Evolutionary conservation across 2,113 vertebrate genomes (phyloP).

Genomic region (Poeciliopsis turrubarensis): DNA sequence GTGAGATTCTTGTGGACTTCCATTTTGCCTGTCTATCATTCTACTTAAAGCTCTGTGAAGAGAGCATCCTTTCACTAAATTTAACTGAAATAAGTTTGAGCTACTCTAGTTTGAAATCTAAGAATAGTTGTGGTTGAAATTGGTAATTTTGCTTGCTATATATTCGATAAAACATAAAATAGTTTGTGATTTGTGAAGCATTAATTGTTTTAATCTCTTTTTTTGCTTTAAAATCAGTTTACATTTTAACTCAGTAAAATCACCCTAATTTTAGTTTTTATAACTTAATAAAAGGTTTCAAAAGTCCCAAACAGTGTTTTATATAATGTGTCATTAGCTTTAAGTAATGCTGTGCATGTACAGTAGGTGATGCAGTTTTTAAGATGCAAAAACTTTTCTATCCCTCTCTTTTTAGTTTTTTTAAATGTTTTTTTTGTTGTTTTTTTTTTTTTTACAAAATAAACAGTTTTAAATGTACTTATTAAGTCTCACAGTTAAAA

Average conservation of each 20-base stretch:
- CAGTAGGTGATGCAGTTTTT: background rate
- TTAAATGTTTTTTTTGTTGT: no score
- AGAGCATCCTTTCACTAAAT: no score
- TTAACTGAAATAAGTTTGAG: no score
- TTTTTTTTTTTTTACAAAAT: background rate
- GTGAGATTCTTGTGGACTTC: constrained; percentile 53
- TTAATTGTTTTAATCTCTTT: background rate
- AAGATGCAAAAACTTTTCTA: background rate
- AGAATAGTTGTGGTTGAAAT: background rate
- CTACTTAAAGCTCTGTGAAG: background rate
- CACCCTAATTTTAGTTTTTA: no score
- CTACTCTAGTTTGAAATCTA: background rate
- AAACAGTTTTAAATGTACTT: background rate
- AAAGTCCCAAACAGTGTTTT: background rate
- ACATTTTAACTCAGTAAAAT: no score
- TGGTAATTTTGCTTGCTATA: background rate
- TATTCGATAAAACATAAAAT: background rate
- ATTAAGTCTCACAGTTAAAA: no score
- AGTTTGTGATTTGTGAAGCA: background rate
- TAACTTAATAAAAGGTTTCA: no score
- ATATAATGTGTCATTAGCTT: background rate
- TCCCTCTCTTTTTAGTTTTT: background rate
- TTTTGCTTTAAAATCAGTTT: background rate
- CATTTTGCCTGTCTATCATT: background rate
- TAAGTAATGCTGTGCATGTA: background rate